Conservation (phyloP, 2,888 invertebrate genomes). For the Synergus umbraculus region DNA sequence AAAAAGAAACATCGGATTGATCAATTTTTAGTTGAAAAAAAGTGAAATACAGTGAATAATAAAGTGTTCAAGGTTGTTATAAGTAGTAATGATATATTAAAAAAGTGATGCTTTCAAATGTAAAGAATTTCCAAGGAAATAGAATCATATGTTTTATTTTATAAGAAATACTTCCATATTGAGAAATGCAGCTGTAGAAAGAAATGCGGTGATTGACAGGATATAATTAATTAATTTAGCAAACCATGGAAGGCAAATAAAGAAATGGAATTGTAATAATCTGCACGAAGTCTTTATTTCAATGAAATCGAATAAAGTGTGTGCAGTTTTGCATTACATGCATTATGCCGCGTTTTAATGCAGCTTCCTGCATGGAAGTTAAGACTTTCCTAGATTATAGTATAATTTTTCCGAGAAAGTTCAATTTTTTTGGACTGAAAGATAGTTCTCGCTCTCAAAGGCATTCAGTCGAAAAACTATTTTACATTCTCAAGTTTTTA, state of each 20-base stretch:
- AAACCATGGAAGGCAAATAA: slow-evolving; percentile 10
- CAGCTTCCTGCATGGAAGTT: slow-evolving; percentile 23
- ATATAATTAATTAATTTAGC: not conserved
- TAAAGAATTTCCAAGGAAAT: slow-evolving; percentile 32
- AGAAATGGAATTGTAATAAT: slow-evolving; percentile 27
- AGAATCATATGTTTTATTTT: not conserved
- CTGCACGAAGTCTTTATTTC: not conserved
- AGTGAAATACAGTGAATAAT: not conserved
- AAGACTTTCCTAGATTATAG: not conserved
- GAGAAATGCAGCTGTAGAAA: not conserved
- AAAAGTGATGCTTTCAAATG: not conserved
- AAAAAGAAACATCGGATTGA: not conserved
- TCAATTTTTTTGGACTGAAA: slow-evolving; percentile 44
- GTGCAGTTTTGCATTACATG: slow-evolving; percentile 1
- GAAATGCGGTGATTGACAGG: slow-evolving; percentile 16
- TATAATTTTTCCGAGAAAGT: slow-evolving; percentile 48
- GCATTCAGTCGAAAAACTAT: slow-evolving; percentile 52
- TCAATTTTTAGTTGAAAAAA: not conserved
- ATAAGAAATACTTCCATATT: slow-evolving; percentile 25
- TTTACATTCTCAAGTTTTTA: not conserved
- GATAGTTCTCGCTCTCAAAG: slow-evolving; percentile 51
- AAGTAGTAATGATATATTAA: not conserved
- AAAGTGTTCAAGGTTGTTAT: not conserved
- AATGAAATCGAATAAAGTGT: not conserved
- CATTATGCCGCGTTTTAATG: not conserved